Base-by-base conservation (phyloP, 2,888 invertebrate genomes). In the Gasteruption jaculator region DNA sequence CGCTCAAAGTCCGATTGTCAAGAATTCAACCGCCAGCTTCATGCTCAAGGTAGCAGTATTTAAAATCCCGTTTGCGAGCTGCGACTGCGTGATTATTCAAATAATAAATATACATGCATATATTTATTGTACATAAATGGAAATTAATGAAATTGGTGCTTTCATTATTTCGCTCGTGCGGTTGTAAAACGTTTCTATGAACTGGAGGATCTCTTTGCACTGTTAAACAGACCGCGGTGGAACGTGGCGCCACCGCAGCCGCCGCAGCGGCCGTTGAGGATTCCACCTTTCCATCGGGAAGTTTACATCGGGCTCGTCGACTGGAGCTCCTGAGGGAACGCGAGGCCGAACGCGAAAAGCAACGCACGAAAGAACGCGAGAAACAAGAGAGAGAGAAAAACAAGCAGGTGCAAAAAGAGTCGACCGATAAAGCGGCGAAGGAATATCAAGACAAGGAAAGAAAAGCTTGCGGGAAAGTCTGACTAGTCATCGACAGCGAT, bases 211-310 rank as follows among this genome's bases (percentile, higher is more conserved):
- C n/a, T n/a, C 7, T 24, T 24, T n/a, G n/a, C 7, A 24, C 24
- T 24, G 43, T 43, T 26, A 43, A 57, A 49, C 57, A 63, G 60
- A 59, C 57, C 21, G 62, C 61, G 29, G 64, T 64, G 34, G 63
- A 65, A 43, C 58, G 61, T 36, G 63, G 63, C 8, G 63, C 64
- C 24, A 56, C 56, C 10, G 64, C 63, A 32, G 64, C 64, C 29
- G 64, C 63, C 27, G 64, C 62, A 22, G 62, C 60, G 38, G 63
- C 64, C 26, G 61, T 63, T 41, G 63, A 63, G 41, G 63, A 63
- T 30, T 63, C 63, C 15, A 63, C 63, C 1, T 63, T 63, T 37
- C 63, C 63, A 3, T 63, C 63, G 5, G 63, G 63, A 27, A 63
- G 63, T 44, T 44, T 63, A 19, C 61, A 63, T 47, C 55, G 63